Percentiles rank a stretch among this genome's conserved stretches.
These are phyloP conservation scores for Percopsis transmontana DNA, from an alignment of 2,113 vertebrate species.

Conservation along the genomic window DNA sequence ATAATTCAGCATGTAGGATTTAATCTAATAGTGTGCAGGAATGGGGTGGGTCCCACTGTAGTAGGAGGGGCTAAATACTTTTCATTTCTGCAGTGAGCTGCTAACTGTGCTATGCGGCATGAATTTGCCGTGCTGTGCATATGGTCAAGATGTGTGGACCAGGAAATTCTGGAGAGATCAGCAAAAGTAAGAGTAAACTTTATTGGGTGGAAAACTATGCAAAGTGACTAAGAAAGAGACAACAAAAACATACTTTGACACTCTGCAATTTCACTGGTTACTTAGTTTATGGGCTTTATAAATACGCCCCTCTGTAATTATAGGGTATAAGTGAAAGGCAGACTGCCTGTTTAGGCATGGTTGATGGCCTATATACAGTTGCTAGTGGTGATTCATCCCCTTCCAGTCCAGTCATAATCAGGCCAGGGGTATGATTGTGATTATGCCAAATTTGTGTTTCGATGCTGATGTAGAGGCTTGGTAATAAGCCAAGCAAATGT, in stretches of 20 bases:
- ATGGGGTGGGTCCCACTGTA: slow-evolving; percentile 48
- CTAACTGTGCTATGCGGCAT: slow-evolving; percentile 26
- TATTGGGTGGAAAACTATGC: not conserved
- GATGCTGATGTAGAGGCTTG: slow-evolving; percentile 27
- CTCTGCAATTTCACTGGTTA: slow-evolving; percentile 57
- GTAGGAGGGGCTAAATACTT: slow-evolving; percentile 24
- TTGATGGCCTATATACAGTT: slow-evolving; percentile 65
- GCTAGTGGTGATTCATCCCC: slow-evolving; percentile 34
- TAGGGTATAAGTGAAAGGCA: slow-evolving; percentile 61
- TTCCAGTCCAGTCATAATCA: slow-evolving; percentile 36
- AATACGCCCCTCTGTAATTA: slow-evolving; percentile 77
- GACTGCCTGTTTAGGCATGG: slow-evolving; percentile 48
- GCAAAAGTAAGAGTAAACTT: not conserved
- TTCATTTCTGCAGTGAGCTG: slow-evolving; percentile 30
- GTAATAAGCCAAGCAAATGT: slow-evolving; percentile 23
- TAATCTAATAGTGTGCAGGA: slow-evolving; percentile 38
- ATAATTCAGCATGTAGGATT: slow-evolving; percentile 11
- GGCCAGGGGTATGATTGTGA: slow-evolving; percentile 25
- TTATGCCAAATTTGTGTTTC: slow-evolving; percentile 48
- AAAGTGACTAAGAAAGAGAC: slow-evolving; percentile 17
- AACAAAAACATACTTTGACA: slow-evolving; percentile 50
- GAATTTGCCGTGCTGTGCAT: slow-evolving; percentile 42
- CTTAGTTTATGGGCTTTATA: slow-evolving; percentile 74
- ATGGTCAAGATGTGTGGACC: slow-evolving; percentile 21
- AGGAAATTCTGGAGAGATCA: slow-evolving; percentile 6